These are phyloP conservation scores for Odontomyia ornata DNA, from an alignment of 2,888 invertebrate genomes.

Conservation along the genomic window DNA sequence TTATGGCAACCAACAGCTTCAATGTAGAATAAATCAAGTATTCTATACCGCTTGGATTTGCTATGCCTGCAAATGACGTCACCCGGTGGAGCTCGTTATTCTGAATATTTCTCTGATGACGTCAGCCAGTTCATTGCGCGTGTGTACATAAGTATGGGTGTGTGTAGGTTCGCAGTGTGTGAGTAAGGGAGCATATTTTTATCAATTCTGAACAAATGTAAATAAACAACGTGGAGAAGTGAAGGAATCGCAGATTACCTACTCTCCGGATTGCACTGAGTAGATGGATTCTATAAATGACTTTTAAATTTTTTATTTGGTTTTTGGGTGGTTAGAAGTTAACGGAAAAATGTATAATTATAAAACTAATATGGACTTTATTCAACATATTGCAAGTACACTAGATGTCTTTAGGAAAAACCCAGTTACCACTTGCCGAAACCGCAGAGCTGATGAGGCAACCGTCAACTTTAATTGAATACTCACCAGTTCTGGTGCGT, in stretches of 20 bases:
- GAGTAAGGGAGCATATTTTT: conserved; percentile 12
- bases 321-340: too few relatives aligned
- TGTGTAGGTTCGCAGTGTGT: not conserved
- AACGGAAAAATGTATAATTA: too few relatives aligned
- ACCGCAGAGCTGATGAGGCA: too few relatives aligned
- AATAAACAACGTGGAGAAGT: conserved; percentile 30
- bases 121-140: conserved; percentile 8
- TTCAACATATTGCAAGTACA: too few relatives aligned
- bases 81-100: not conserved
- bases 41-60: not conserved
- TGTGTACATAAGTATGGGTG: not conserved
- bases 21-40: not conserved
- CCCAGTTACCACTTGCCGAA: too few relatives aligned
- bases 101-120: conserved; percentile 41
- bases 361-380: too few relatives aligned
- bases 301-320: not conserved
- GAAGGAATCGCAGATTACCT: not conserved
- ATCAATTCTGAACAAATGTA: not conserved
- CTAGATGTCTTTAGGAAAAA: too few relatives aligned
- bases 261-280: not conserved
- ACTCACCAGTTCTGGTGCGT: too few relatives aligned
- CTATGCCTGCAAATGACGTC: conserved; percentile 34
- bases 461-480: too few relatives aligned
- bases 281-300: conserved; percentile 21
- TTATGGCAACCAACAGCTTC: too few relatives aligned